phyloP scores from a whole-genome alignment of 2,797 vertebrate genomes.

The Aldrovandia affinis region DNA sequence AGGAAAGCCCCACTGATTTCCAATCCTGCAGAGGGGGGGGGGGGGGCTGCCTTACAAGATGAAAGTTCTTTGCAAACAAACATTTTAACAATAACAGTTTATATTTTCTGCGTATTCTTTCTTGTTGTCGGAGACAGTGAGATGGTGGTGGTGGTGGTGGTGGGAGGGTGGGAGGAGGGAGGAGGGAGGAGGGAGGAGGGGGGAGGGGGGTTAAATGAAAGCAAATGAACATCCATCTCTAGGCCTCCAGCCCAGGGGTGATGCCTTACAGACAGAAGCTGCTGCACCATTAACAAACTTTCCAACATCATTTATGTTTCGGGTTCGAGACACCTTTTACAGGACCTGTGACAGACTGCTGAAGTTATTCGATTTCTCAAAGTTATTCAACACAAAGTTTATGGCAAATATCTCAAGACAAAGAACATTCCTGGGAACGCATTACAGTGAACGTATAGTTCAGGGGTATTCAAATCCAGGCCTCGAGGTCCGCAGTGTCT shows the following conservation, averaged over 20 bases:
- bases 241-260: conserved; percentile 63
- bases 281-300: conserved; percentile 68
- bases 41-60: conserved; percentile 79
- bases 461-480: too few relatives aligned
- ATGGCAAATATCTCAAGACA: conserved; percentile 44
- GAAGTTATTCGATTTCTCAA: too few relatives aligned
- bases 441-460: conserved; percentile 42
- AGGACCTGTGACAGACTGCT: conserved; percentile 38
- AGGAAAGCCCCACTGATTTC: conserved; percentile 74
- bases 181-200: not conserved
- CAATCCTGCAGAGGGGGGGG: conserved; percentile 78
- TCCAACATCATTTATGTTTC: conserved; percentile 64
- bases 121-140: conserved; percentile 57
- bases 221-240: conserved; percentile 67
- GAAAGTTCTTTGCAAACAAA: conserved; percentile 84
- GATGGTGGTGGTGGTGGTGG: not conserved
- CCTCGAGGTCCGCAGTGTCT: too few relatives aligned
- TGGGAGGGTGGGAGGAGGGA: not conserved
- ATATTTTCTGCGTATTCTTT: conserved; percentile 70
- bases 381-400: too few relatives aligned
- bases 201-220: conserved; percentile 65
- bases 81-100: conserved; percentile 83
- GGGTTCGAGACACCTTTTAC: conserved; percentile 55
- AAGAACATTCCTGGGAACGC: conserved; percentile 36
- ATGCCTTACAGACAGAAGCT: conserved; percentile 66